Conservation (phyloP, 2,797 vertebrate species). For the Scomberomorus guttatus region DNA sequence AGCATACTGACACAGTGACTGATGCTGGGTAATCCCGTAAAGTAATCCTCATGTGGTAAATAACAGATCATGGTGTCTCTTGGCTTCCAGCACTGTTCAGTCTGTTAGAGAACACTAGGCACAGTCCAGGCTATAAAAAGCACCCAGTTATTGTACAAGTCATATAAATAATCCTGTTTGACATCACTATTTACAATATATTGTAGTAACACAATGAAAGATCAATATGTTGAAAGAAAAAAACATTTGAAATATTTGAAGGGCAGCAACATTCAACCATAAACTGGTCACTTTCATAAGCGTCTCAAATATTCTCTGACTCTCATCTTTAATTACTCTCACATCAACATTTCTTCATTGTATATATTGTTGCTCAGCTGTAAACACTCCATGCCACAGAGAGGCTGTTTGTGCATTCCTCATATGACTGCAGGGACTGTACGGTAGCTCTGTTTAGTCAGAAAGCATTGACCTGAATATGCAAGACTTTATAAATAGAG, state of each 20-base stretch:
- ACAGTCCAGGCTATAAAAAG: conserved; percentile 1
- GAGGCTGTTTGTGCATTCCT: conserved; percentile 55
- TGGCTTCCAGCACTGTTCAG: conserved; percentile 37
- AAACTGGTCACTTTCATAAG: background rate
- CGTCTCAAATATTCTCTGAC: background rate
- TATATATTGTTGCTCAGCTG: conserved; percentile 22
- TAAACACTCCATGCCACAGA: conserved; percentile 32
- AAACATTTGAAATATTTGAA: background rate
- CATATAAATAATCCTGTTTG: background rate
- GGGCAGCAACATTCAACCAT: background rate
- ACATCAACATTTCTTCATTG: background rate
- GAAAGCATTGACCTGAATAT: conserved; percentile 84
- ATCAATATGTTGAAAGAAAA: too few relatives aligned
- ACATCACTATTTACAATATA: too few relatives aligned
- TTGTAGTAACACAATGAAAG: background rate
- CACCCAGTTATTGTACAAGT: background rate
- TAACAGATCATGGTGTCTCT: conserved; percentile 49
- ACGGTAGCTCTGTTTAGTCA: conserved; percentile 68
- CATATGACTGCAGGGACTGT: conserved; percentile 63
- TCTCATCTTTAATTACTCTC: background rate
- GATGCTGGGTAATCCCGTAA: conserved; percentile 28
- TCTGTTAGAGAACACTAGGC: background rate
- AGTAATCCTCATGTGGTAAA: conserved; percentile 46
- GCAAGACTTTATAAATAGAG: conserved; percentile 86
- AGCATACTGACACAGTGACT: conserved; percentile 49